phyloP scores from a whole-genome alignment of 2,888 invertebrate genomes.

The Idaea aversata region DNA sequence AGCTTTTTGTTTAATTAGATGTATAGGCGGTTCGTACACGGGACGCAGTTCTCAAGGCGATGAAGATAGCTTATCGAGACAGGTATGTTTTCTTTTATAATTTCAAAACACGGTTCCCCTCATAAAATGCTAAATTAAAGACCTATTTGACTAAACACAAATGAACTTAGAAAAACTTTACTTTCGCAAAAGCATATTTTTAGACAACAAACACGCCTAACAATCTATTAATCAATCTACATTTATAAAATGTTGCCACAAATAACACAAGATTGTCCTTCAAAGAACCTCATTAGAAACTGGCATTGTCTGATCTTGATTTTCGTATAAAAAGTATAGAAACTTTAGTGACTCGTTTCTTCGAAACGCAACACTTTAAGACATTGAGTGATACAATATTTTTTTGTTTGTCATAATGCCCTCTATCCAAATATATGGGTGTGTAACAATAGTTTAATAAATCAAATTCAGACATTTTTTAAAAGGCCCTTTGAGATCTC shows the following conservation, averaged over 20 bases:
- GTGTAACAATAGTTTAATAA: too few relatives aligned
- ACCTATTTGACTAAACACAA: background rate
- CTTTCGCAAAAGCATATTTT: background rate
- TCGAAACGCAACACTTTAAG: too few relatives aligned
- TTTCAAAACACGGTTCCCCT: background rate
- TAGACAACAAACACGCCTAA: background rate
- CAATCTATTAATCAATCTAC: background rate
- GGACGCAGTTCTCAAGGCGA: conserved; percentile 77
- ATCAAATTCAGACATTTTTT: too few relatives aligned
- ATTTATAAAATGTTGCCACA: background rate
- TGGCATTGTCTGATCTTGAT: too few relatives aligned
- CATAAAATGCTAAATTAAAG: background rate
- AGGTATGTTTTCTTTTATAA: conserved; percentile 46
- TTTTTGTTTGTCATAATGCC: too few relatives aligned
- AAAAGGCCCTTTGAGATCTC: too few relatives aligned
- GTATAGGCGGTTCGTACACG: conserved; percentile 82
- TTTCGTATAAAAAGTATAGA: too few relatives aligned
- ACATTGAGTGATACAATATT: too few relatives aligned
- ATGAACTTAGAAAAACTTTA: background rate
- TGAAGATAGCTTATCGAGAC: conserved; percentile 81
- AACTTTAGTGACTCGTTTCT: too few relatives aligned
- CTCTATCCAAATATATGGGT: too few relatives aligned
- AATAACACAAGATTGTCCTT: background rate
- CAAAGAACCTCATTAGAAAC: too few relatives aligned
- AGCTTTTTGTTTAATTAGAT: conserved; percentile 50